phyloP scores from a whole-genome alignment of 2,113 vertebrate genomes.

The Baryphthengus martii region DNA sequence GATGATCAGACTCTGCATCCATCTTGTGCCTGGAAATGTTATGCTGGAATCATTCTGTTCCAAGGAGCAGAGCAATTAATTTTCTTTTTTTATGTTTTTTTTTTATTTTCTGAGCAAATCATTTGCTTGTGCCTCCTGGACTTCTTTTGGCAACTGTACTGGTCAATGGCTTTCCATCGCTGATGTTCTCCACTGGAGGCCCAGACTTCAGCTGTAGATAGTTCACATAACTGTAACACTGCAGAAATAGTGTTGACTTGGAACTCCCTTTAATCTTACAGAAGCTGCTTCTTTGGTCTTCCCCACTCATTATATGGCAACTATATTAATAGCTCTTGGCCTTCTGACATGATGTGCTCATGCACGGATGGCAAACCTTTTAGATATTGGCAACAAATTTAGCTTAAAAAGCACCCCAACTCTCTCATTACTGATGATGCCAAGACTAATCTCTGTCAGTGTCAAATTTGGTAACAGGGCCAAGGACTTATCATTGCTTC shows the following conservation, averaged over 20 bases:
- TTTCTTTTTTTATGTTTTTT: too few species aligned
- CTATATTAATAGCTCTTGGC: conserved; percentile 50
- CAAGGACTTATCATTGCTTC: conserved; percentile 21
- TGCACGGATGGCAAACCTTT: conserved; percentile 43
- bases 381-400: conserved; percentile 59
- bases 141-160: not conserved
- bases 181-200: not conserved
- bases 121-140: not conserved
- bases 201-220: not conserved
- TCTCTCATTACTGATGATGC: conserved; percentile 46
- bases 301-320: conserved; percentile 8
- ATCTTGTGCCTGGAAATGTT: not conserved
- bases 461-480: conserved; percentile 37
- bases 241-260: conserved; percentile 4
- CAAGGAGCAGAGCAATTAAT: not conserved
- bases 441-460: conserved; percentile 59
- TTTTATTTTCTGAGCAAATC: not conserved
- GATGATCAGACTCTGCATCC: not conserved
- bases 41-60: not conserved
- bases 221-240: not conserved
- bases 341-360: conserved; percentile 35
- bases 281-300: conserved; percentile 33
- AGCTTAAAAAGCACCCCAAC: conserved; percentile 57
- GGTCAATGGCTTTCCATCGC: not conserved
- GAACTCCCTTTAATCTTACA: conserved; percentile 15